phyloP scores from a whole-genome alignment of 2,888 invertebrate species.

The Eupithecia inturbata region DNA sequence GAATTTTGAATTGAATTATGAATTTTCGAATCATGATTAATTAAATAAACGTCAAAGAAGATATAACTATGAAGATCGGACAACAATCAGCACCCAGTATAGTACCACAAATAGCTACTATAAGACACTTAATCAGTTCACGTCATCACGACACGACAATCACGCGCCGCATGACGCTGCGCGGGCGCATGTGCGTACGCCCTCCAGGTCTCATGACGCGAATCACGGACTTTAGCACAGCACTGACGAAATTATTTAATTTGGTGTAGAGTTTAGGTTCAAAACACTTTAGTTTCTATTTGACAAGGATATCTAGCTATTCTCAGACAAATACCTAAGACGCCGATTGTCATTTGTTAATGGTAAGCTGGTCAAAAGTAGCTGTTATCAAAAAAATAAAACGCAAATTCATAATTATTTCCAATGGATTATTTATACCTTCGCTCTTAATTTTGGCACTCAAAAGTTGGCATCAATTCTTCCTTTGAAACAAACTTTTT shows the following conservation, averaged over 20 bases:
- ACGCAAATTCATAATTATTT: too few relatives aligned
- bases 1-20: neutral
- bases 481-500: neutral
- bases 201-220: conserved; percentile 50
- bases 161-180: conserved; percentile 54
- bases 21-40: too few relatives aligned
- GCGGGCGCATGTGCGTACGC: conserved; percentile 49
- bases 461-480: neutral
- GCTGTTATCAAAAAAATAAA: neutral
- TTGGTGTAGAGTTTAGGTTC: neutral
- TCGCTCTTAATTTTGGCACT: neutral
- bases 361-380: neutral
- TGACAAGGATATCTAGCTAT: neutral
- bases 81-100: neutral
- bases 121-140: conserved; percentile 5
- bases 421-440: neutral
- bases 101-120: neutral
- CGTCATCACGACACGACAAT: conserved; percentile 36
- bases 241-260: conserved; percentile 13
- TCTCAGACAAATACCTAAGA: too few relatives aligned
- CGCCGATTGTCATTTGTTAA: neutral
- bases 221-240: conserved; percentile 25
- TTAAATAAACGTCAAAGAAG: neutral
- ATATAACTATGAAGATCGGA: neutral
- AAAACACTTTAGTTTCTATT: neutral